Evolutionary conservation across 2,113 vertebrate genomes (phyloP), one percentile per base, ranked within the genome.

Genomic region (Isichthys henryi): DNA sequence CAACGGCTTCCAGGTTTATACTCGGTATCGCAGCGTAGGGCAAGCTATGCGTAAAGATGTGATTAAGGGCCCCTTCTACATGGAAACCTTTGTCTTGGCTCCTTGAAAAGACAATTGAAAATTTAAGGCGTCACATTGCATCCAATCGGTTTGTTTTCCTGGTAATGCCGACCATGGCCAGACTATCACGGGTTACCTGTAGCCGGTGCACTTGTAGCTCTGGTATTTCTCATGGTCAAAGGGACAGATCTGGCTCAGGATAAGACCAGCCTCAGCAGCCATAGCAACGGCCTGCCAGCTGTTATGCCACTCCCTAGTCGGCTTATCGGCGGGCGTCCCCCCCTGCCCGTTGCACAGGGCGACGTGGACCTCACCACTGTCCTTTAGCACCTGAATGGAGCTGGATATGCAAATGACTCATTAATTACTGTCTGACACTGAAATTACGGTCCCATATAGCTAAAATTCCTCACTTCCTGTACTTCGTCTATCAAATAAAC

Each of bases 231-330:
- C 95, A 92, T 90, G 93, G 87, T 92, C 92, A 88, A 99, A 99
- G 10, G 96, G 95, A 77, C 70, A 94, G 86, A 99, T 92, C 0
- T 95, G 58, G 56, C 95, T 97, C 82, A 99, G 92, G 93, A 99
- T 92, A 9, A 98, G 95, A 0, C 97, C 95, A 0, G 97, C 98
- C 52, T 93, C 95, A 0, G 98, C 96, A 88, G 98, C 98, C 97
- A 98, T 96, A 15, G 97, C 96, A 90, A 96, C 97, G 17, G 96
- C 95, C 93, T 99, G 98, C 98, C 98, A 99, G 93, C 98, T 99
- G 95, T 99, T 99, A 94, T 99, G 97, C 97, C 98, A 98, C 89
- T 98, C 97, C 90, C 98, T 96, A 92, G 90, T 92, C 0, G 97
- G 97, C 21, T 94, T 95, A 91, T 99, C 98, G 0, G 91, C 97